phyloP scores from a whole-genome alignment of 2,797 vertebrate genomes.

The Mionectes olivaceus region DNA sequence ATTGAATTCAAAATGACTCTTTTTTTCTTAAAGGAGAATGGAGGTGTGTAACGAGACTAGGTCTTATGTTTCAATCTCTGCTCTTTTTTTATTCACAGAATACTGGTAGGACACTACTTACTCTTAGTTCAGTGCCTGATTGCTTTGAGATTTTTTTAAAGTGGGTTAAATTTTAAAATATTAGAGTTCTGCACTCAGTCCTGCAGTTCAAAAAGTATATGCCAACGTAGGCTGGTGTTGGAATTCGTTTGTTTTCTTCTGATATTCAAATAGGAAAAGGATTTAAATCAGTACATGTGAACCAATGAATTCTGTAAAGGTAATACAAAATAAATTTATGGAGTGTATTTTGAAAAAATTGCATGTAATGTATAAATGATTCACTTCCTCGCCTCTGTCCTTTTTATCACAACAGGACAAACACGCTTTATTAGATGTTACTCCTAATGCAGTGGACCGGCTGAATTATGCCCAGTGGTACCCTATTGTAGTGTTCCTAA shows the following conservation, averaged over 20 bases:
- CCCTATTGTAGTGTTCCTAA: conserved; percentile 97
- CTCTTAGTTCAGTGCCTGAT: not conserved
- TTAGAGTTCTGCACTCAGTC: not conserved
- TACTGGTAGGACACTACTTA: not conserved
- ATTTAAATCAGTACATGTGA: not conserved
- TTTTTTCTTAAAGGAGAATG: not conserved
- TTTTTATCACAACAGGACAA: conserved; percentile 86
- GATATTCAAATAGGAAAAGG: not conserved
- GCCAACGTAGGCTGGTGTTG: not conserved
- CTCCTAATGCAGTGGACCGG: conserved; percentile 96
- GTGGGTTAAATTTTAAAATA: not conserved
- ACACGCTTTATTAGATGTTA: conserved; percentile 97
- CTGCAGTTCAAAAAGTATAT: not conserved
- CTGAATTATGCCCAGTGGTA: conserved; percentile 99
- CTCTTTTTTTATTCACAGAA: not conserved
- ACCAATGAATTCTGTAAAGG: not conserved
- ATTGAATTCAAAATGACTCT: not conserved
- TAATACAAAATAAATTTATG: not conserved
- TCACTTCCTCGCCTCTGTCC: not conserved
- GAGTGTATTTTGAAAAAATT: not conserved
- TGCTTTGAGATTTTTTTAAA: not conserved
- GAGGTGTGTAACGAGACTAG: not conserved
- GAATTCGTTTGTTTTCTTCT: not conserved
- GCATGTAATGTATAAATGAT: not conserved
- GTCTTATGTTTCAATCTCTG: not conserved